Conservation (phyloP, 2,113 vertebrate species). For the Passer domesticus region DNA sequence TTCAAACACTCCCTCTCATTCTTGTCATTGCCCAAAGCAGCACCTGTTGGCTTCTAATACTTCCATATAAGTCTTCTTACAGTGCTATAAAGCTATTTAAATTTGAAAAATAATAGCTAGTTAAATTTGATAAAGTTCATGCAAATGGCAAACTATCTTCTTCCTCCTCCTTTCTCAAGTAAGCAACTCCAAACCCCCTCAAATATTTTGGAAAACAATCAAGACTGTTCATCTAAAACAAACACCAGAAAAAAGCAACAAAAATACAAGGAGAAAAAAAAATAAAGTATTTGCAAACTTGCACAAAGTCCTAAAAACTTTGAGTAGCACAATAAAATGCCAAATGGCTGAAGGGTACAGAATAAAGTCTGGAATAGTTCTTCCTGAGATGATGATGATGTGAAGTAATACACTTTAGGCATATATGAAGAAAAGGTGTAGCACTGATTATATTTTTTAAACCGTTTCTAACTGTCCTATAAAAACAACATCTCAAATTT, state of each 20-base stretch:
- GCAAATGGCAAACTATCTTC: constrained; percentile 10
- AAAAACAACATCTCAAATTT: background rate
- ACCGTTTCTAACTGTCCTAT: background rate
- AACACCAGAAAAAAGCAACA: background rate
- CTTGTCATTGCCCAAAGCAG: constrained; percentile 61
- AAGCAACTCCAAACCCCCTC: background rate
- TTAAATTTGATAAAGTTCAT: constrained; percentile 29
- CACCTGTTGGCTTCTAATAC: constrained; percentile 34
- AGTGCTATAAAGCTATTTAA: constrained; percentile 4
- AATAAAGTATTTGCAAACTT: background rate
- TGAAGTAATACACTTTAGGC: background rate
- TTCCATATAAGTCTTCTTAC: background rate
- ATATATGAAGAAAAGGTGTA: background rate
- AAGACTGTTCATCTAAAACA: constrained; percentile 5
- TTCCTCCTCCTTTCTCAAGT: background rate
- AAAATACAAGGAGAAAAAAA: background rate
- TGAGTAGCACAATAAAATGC: constrained; percentile 11
- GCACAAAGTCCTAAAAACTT: background rate
- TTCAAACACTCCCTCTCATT: constrained; percentile 59
- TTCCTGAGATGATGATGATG: background rate
- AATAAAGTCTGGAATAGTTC: constrained; percentile 26
- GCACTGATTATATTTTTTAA: background rate
- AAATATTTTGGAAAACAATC: constrained; percentile 6
- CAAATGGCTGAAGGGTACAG: background rate
- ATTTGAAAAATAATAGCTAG: constrained; percentile 12